Evolutionary conservation across 2,888 invertebrate species (phyloP).

Genomic region (Cheilosia scutellata): DNA sequence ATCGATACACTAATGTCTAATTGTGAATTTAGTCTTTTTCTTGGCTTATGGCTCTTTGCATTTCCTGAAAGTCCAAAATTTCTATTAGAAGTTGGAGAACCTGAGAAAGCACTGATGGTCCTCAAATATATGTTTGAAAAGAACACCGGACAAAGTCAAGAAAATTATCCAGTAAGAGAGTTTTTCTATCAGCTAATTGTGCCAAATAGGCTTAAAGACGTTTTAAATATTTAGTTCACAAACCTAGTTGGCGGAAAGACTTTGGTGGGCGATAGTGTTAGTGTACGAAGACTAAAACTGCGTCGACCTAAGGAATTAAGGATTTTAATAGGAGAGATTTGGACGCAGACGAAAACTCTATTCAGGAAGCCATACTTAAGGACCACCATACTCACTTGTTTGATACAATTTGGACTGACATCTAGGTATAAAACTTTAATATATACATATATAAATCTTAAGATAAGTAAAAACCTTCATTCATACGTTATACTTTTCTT

Average conservation of each 20-base stretch:
- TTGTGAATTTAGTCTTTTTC: slow-evolving; percentile 78
- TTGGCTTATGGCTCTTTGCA: slow-evolving; percentile 87
- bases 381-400: slow-evolving; percentile 90
- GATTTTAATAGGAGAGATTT: slow-evolving; percentile 88
- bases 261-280: slow-evolving; percentile 78
- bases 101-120: slow-evolving; percentile 89
- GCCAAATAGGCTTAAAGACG: background rate
- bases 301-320: slow-evolving; percentile 90
- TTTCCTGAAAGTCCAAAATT: slow-evolving; percentile 94
- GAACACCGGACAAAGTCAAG: slow-evolving; percentile 89
- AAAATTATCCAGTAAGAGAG: slow-evolving; percentile 88
- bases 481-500: slow-evolving; percentile 21
- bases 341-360: slow-evolving; percentile 90
- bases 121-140: slow-evolving; percentile 88
- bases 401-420: slow-evolving; percentile 93
- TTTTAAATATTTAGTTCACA: slow-evolving; percentile 85
- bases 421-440: slow-evolving; percentile 89
- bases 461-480: too few species aligned
- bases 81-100: slow-evolving; percentile 91
- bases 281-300: slow-evolving; percentile 88
- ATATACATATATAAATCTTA: background rate
- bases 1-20: background rate
- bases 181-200: background rate
- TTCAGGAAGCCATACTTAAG: slow-evolving; percentile 90
- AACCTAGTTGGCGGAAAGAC: slow-evolving; percentile 88